Evolutionary conservation across 2,888 invertebrate species (phyloP).

Genomic region (Parascotia fuliginaria): DNA sequence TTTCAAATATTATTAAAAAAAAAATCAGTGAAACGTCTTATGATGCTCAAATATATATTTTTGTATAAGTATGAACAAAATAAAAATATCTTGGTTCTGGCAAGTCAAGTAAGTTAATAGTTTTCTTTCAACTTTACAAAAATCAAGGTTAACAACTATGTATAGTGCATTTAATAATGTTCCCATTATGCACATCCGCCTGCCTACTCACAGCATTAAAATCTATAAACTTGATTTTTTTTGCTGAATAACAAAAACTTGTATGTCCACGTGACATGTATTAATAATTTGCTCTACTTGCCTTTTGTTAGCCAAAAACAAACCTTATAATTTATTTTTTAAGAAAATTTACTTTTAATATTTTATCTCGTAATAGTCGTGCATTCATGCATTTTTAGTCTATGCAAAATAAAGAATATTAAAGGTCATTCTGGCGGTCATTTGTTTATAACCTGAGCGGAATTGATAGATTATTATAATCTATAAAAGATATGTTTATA

Average conservation of each 20-base stretch:
- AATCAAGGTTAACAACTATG: too few species aligned
- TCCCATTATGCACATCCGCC: slow-evolving; percentile 2
- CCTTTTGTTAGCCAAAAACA: neutral
- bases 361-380: neutral
- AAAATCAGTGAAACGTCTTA: too few species aligned
- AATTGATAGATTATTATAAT: neutral
- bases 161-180: neutral
- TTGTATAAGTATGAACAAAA: too few species aligned
- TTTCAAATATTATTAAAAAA: too few species aligned
- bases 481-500: neutral
- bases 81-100: too few species aligned
- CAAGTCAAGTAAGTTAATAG: too few species aligned
- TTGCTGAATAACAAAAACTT: neutral
- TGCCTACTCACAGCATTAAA: neutral
- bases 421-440: neutral
- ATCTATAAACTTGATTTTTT: neutral
- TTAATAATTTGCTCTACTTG: slow-evolving; percentile 4
- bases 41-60: too few species aligned
- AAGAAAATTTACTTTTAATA: neutral
- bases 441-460: neutral
- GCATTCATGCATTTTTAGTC: too few species aligned
- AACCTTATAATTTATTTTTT: too few species aligned
- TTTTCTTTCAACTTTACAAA: too few species aligned
- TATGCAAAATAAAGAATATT: neutral
- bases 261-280: neutral